Conservation (phyloP, 2,113 vertebrate genomes). For the Opisthocomus hoazin region DNA sequence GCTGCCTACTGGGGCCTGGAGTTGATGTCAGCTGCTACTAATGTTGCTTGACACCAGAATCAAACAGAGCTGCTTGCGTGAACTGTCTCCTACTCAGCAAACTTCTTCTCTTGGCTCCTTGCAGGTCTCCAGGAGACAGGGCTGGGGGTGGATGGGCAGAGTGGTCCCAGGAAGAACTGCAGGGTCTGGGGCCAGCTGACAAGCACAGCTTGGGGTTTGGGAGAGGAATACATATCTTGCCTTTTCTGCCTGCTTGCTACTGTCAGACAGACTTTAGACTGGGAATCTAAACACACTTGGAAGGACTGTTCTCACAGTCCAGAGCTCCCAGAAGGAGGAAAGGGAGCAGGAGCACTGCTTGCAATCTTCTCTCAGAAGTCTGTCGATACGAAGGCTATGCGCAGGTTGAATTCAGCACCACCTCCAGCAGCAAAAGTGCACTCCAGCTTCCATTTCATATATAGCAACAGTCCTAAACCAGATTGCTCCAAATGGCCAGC, state of each 20-base stretch:
- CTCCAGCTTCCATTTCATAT: too few relatives aligned
- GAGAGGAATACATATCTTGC: background rate
- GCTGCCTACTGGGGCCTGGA: background rate
- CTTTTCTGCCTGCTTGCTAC: background rate
- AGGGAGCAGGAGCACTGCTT: background rate
- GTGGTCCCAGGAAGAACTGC: background rate
- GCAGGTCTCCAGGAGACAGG: background rate
- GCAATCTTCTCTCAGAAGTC: background rate
- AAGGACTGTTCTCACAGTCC: background rate
- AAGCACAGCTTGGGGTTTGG: background rate
- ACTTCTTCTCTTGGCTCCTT: background rate
- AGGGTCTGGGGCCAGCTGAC: background rate
- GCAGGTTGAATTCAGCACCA: background rate
- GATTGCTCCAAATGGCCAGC: background rate
- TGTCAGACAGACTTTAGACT: background rate
- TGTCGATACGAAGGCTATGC: background rate
- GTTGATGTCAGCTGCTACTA: background rate
- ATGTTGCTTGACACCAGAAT: background rate
- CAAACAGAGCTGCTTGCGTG: background rate
- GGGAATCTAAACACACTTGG: background rate
- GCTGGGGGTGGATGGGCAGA: background rate
- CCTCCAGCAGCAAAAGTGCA: background rate
- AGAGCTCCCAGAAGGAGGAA: background rate
- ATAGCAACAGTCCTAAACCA: background rate
- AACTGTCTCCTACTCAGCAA: background rate